Evolutionary conservation across 2,888 invertebrate species (phyloP).

Genomic region (Dichetophora obliterata): DNA sequence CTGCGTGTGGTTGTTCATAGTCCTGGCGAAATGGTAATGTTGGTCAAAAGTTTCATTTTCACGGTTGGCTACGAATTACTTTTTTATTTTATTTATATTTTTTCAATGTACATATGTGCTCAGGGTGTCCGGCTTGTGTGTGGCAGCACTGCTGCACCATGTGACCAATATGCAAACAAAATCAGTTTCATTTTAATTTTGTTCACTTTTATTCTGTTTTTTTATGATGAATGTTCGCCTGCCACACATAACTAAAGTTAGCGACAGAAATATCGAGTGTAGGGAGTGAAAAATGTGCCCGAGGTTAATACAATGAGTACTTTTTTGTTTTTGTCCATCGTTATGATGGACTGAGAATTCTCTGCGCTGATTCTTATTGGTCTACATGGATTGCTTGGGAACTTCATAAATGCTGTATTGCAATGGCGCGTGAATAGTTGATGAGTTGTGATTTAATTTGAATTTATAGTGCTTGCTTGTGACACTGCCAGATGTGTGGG

Average conservation of each 20-base stretch:
- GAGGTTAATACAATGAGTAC: not conserved
- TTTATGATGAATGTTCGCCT: not conserved
- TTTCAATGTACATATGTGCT: not conserved
- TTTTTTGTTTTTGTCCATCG: not conserved
- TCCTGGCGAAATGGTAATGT: not conserved
- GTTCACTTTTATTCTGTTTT: not conserved
- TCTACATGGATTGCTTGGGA: not conserved
- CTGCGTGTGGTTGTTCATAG: not conserved
- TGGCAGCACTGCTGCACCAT: not conserved
- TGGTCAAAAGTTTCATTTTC: slow-evolving; percentile 23
- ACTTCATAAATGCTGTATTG: slow-evolving; percentile 15
- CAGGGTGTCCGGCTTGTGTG: not conserved
- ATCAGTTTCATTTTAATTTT: slow-evolving; percentile 2
- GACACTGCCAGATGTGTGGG: too few species aligned
- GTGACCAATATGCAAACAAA: slow-evolving; percentile 32
- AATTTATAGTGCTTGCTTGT: slow-evolving; percentile 23
- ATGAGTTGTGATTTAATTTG: slow-evolving; percentile 31
- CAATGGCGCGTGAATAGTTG: slow-evolving; percentile 35
- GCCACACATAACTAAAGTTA: not conserved
- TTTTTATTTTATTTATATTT: not conserved
- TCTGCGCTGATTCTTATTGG: not conserved
- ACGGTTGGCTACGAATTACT: slow-evolving; percentile 1
- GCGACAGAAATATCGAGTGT: not conserved
- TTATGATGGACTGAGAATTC: not conserved
- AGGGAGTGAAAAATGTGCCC: not conserved